Evolutionary conservation across 2,888 invertebrate species (phyloP).

Genomic region (Andrena minutula): DNA sequence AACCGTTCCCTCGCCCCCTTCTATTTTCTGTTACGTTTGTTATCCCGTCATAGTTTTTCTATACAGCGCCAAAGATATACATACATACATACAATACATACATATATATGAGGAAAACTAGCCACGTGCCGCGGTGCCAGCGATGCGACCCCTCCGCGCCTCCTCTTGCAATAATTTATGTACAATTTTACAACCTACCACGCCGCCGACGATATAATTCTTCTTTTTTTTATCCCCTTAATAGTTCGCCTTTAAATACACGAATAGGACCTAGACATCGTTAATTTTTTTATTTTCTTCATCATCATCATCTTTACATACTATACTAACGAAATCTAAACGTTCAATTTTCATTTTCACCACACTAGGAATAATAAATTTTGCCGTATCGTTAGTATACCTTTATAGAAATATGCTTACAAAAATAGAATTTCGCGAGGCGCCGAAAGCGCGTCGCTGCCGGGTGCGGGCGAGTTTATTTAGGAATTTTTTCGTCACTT

Average conservation of each 20-base stretch:
- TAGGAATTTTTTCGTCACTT: slow-evolving; percentile 61
- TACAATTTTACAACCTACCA: slow-evolving; percentile 87
- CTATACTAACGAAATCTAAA: slow-evolving; percentile 85
- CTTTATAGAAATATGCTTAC: slow-evolving; percentile 85
- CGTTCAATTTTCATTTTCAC: slow-evolving; percentile 85
- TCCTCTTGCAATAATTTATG: slow-evolving; percentile 87
- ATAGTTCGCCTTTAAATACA: slow-evolving; percentile 81
- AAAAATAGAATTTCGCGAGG: slow-evolving; percentile 85
- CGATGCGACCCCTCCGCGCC: slow-evolving; percentile 84
- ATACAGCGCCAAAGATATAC: slow-evolving; percentile 70
- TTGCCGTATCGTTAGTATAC: slow-evolving; percentile 85
- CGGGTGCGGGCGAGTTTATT: slow-evolving; percentile 79
- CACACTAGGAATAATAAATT: slow-evolving; percentile 85
- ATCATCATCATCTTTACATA: slow-evolving; percentile 77
- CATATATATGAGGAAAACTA: slow-evolving; percentile 71
- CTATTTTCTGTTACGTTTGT: not conserved
- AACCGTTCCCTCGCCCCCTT: slow-evolving; percentile 1
- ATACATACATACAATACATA: slow-evolving; percentile 58
- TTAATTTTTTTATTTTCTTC: slow-evolving; percentile 80
- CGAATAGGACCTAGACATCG: slow-evolving; percentile 85
- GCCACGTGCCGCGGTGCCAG: slow-evolving; percentile 78
- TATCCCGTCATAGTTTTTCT: slow-evolving; percentile 44
- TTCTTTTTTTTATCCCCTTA: slow-evolving; percentile 71
- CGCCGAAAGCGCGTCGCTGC: slow-evolving; percentile 82
- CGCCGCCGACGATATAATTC: slow-evolving; percentile 85